Percentiles rank a stretch among this genome's conserved stretches.
Conservation (phyloP, 2,888 invertebrate genomes). For the Didymodactylos carnosus region DNA sequence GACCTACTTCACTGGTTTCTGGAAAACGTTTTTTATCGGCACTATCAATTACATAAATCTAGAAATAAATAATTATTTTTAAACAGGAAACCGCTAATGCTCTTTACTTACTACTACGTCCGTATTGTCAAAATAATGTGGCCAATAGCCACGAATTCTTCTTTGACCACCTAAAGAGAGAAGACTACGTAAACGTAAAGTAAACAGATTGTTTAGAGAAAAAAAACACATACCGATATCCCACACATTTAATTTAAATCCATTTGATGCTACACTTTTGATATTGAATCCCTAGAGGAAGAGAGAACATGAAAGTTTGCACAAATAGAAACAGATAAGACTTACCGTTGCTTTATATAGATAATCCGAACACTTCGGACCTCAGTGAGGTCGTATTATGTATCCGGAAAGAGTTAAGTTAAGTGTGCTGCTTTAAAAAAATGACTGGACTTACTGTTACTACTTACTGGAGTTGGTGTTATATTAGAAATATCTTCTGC, state of each 20-base stretch:
- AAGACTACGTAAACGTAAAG: no score
- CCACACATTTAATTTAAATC: constrained; percentile 94
- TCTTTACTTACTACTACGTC: constrained; percentile 67
- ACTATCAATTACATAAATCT: constrained; percentile 97
- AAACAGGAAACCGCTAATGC: constrained; percentile 19
- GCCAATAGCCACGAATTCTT: constrained; percentile 94
- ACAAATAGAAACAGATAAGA: no score
- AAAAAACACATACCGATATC: constrained; percentile 46
- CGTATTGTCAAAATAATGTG: constrained; percentile 96
- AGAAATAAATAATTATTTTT: constrained; percentile 18
- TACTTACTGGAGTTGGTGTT: constrained; percentile 49
- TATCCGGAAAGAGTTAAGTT: no score
- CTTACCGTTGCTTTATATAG: no score
- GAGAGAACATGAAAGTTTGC: no score
- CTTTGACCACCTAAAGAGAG: constrained; percentile 59
- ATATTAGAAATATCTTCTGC: constrained; percentile 79
- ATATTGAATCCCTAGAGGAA: constrained; percentile 97
- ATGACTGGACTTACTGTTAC: no score
- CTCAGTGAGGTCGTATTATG: no score
- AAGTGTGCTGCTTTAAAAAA: no score
- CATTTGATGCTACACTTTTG: constrained; percentile 82
- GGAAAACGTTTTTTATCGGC: constrained; percentile 72
- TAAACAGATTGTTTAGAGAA: no score
- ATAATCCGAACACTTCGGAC: no score
- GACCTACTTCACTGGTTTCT: constrained; percentile 55